phyloP scores from a whole-genome alignment of 2,888 invertebrate genomes.

The Euzophera pinguis region DNA sequence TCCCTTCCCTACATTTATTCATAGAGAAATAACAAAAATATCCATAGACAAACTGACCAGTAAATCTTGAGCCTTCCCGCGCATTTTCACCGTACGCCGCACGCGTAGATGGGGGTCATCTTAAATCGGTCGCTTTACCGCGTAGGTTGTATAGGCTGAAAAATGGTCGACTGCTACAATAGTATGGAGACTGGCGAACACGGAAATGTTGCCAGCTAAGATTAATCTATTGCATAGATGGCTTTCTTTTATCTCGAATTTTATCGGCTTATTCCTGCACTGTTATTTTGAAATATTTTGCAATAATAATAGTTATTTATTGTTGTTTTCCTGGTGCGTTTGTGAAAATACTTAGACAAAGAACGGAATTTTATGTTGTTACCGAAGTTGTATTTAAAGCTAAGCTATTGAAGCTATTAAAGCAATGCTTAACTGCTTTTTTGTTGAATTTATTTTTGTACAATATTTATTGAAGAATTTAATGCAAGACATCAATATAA shows the following conservation, averaged over 20 bases:
- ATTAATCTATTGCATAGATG: conserved; percentile 59
- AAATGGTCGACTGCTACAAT: conserved; percentile 73
- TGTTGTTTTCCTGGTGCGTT: not conserved
- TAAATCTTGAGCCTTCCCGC: conserved; percentile 33
- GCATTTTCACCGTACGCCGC: conserved; percentile 24
- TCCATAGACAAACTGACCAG: conserved; percentile 61
- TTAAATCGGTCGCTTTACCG: conserved; percentile 41
- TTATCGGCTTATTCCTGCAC: conserved; percentile 7
- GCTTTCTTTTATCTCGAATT: conserved; percentile 26
- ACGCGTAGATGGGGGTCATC: conserved; percentile 39
- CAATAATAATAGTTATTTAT: conserved; percentile 11
- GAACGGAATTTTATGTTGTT: too few species aligned
- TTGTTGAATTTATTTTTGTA: too few species aligned
- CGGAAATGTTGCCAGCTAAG: conserved; percentile 69
- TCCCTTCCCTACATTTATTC: conserved; percentile 76
- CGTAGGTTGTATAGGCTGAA: conserved; percentile 76
- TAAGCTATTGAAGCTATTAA: too few species aligned
- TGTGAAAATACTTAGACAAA: not conserved
- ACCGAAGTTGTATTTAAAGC: too few species aligned
- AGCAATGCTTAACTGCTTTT: too few species aligned
- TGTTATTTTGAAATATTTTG: conserved; percentile 5
- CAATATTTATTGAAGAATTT: too few species aligned
- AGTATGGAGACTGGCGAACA: conserved; percentile 68
- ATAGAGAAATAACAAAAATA: conserved; percentile 80
- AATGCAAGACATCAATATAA: too few species aligned